Conservation (phyloP, 2,113 vertebrate species). For the Prietella phreatophila region DNA sequence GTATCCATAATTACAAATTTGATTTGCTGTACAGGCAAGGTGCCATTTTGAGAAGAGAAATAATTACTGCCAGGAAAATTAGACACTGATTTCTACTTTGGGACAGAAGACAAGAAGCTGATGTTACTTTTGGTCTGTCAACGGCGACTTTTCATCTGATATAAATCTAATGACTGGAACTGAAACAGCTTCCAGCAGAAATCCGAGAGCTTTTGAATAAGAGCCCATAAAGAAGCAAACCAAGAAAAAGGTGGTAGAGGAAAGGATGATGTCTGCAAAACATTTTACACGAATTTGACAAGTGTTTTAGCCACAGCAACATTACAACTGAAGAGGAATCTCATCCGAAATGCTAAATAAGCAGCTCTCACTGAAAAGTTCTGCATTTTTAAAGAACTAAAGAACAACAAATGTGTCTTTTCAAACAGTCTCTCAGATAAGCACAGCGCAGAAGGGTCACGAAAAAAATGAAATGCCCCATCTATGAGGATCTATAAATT, state of each 20-base stretch:
- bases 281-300: neutral
- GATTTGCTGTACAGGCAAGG: constrained; percentile 49
- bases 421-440: neutral
- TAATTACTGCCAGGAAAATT: constrained; percentile 51
- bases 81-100: constrained; percentile 15
- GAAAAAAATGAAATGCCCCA: neutral
- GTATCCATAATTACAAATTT: constrained; percentile 62
- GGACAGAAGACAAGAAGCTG: constrained; percentile 5
- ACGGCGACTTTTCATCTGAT: neutral
- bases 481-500: constrained; percentile 12
- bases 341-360: neutral
- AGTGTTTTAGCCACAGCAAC: neutral
- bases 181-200: neutral
- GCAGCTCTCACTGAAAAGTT: neutral
- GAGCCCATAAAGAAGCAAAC: neutral
- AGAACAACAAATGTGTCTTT: neutral
- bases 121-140: neutral
- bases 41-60: constrained; percentile 42
- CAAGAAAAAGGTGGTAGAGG: neutral
- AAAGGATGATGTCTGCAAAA: neutral
- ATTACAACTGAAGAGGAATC: neutral
- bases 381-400: neutral
- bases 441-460: neutral
- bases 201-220: neutral
- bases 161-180: neutral